Percentiles rank a stretch among this genome's conserved stretches.
These are phyloP conservation scores for Cerceris ruficornis DNA, from an alignment of 2,888 invertebrate genomes.

Conservation along the genomic window DNA sequence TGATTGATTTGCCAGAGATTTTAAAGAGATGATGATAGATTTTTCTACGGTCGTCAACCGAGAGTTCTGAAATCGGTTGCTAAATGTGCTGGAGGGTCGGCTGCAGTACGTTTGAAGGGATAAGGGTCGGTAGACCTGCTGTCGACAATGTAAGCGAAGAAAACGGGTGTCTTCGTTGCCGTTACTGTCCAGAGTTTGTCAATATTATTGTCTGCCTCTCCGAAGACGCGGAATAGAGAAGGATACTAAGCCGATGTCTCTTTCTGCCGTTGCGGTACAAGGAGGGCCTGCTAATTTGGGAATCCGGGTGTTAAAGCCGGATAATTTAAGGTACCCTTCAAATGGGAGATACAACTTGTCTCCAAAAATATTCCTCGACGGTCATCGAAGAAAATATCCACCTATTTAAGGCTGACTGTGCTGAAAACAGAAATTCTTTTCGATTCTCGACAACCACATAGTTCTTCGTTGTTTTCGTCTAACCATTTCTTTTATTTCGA, in stretches of 20 bases:
- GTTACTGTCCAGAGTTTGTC: conserved; percentile 47
- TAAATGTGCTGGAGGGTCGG: conserved; percentile 5
- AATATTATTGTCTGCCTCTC: conserved; percentile 33
- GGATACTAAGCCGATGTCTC: neutral
- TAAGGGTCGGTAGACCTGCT: conserved; percentile 20
- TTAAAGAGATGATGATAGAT: conserved; percentile 8
- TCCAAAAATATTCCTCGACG: conserved; percentile 37
- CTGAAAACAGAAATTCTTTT: conserved; percentile 29
- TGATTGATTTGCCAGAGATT: conserved; percentile 8
- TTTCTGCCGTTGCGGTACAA: conserved; percentile 1
- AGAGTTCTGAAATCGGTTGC: neutral
- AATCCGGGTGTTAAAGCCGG: conserved; percentile 37
- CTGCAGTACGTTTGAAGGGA: neutral
- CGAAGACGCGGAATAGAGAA: neutral
- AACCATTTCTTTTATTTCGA: too few relatives aligned
- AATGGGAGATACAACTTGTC: conserved; percentile 28
- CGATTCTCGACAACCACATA: conserved; percentile 10
- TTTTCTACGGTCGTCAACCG: neutral
- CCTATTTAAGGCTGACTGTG: conserved; percentile 40
- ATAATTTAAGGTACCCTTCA: conserved; percentile 63
- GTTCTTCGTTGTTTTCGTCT: neutral
- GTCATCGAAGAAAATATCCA: conserved; percentile 29
- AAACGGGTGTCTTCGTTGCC: conserved; percentile 18
- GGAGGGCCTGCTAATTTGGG: conserved; percentile 59
- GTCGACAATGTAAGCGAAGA: conserved; percentile 18